Evolutionary conservation across 1,140 invertebrate species (phyloP).

Genomic region (Zaprionus ghesquierei): DNA sequence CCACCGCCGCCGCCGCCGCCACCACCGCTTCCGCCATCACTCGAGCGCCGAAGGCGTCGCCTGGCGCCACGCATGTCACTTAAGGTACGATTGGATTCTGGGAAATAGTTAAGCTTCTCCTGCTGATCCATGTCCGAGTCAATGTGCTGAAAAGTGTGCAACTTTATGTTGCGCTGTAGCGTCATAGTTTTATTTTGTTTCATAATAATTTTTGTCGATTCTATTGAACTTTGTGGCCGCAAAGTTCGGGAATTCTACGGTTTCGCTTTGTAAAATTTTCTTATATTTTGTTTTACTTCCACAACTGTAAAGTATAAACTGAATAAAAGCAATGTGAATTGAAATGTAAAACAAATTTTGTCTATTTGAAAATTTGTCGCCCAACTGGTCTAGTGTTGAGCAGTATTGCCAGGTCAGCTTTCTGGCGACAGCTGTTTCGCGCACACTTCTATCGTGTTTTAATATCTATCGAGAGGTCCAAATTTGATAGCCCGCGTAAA

Average conservation of each 20-base stretch:
- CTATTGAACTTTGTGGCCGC: conserved; percentile 25
- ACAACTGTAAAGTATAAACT: conserved; percentile 28
- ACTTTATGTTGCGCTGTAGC: conserved; percentile 7
- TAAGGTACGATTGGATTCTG: conserved; percentile 26
- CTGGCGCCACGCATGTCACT: background rate
- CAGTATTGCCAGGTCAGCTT: too few species aligned
- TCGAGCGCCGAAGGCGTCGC: conserved; percentile 1
- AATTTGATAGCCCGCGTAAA: too few species aligned
- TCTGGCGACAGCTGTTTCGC: too few species aligned
- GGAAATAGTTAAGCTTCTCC: conserved; percentile 39
- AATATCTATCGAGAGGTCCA: too few species aligned
- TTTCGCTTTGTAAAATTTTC: conserved; percentile 14
- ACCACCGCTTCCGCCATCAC: background rate
- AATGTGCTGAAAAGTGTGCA: background rate
- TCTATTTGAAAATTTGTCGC: background rate
- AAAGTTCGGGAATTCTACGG: conserved; percentile 18
- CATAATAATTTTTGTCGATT: conserved; percentile 2
- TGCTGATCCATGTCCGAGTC: conserved; percentile 33
- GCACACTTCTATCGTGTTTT: too few species aligned
- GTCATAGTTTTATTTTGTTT: conserved; percentile 8
- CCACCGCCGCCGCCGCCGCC: background rate
- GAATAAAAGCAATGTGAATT: background rate
- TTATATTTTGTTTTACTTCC: conserved; percentile 5
- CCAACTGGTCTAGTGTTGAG: conserved; percentile 9
- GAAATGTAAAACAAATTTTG: conserved; percentile 7